These are phyloP conservation scores for Euglossa dilemma DNA, from an alignment of 1,140 invertebrate genomes.

Conservation along the genomic window DNA sequence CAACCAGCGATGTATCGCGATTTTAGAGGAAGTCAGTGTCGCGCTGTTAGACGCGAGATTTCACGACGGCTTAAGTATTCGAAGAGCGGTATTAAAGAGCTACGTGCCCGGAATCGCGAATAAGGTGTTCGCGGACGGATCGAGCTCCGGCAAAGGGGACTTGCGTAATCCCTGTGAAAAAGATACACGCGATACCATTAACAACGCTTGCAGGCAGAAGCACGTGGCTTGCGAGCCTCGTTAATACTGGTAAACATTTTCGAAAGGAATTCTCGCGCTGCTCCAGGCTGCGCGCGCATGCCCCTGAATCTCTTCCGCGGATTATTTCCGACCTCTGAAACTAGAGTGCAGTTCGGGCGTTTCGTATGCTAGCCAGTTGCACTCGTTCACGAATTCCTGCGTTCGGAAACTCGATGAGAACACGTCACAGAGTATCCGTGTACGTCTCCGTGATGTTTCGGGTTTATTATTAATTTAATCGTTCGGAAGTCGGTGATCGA, in stretches of 20 bases:
- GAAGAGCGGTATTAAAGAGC: background rate
- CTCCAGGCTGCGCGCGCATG: constrained; percentile 18
- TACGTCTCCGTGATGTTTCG: too few species aligned
- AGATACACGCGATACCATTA: constrained; percentile 35
- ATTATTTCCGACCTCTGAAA: background rate
- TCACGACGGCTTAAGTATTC: constrained; percentile 32
- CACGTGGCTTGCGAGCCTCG: background rate
- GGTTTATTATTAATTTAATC: too few species aligned
- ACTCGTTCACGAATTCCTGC: background rate
- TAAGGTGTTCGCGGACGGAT: constrained; percentile 17
- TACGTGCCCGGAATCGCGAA: constrained; percentile 36
- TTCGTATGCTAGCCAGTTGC: background rate
- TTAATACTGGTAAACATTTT: constrained; percentile 14
- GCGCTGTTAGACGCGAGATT: constrained; percentile 16
- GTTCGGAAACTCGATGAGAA: too few species aligned
- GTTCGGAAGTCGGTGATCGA: too few species aligned
- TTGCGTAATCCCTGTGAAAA: constrained; percentile 37
- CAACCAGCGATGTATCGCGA: too few species aligned
- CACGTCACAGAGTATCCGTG: too few species aligned
- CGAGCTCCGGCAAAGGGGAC: constrained; percentile 4
- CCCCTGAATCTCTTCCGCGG: background rate
- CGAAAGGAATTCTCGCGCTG: constrained; percentile 2
- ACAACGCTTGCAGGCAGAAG: background rate
- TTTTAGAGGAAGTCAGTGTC: too few species aligned
- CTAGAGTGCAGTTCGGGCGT: too few species aligned